Evolutionary conservation across 2,113 vertebrate species (phyloP).

Genomic region (Zeus faber): DNA sequence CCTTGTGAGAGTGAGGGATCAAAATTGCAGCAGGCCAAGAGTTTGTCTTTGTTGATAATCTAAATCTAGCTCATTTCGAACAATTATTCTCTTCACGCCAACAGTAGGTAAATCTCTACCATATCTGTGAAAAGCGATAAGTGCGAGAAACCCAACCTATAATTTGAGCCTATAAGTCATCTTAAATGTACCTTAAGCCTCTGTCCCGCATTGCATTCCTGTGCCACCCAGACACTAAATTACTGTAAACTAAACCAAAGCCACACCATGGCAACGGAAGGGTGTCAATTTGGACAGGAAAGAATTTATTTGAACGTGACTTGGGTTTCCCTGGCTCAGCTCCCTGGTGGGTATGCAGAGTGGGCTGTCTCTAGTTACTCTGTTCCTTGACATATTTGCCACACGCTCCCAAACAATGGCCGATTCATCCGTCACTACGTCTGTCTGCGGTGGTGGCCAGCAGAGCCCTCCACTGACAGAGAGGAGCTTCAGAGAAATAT

Average conservation of each 20-base stretch:
- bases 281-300: slow-evolving; percentile 70
- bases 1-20: neutral
- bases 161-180: slow-evolving; percentile 53
- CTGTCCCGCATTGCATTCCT: slow-evolving; percentile 53
- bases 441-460: slow-evolving; percentile 35
- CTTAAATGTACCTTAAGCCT: slow-evolving; percentile 46
- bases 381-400: slow-evolving; percentile 52
- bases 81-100: slow-evolving; percentile 25
- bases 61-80: slow-evolving; percentile 36
- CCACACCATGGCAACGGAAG: slow-evolving; percentile 57
- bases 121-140: slow-evolving; percentile 35
- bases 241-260: slow-evolving; percentile 64
- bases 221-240: slow-evolving; percentile 69
- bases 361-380: slow-evolving; percentile 53
- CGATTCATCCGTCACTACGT: slow-evolving; percentile 58
- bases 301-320: slow-evolving; percentile 70
- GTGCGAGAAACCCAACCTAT: slow-evolving; percentile 36
- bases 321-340: slow-evolving; percentile 56
- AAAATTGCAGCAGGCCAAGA: slow-evolving; percentile 5
- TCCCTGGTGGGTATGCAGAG: slow-evolving; percentile 60
- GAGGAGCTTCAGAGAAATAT: slow-evolving; percentile 12
- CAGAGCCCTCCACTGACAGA: neutral
- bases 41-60: slow-evolving; percentile 23
- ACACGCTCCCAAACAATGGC: slow-evolving; percentile 65
- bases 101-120: slow-evolving; percentile 36